phyloP scores from a whole-genome alignment of 2,113 vertebrate species.

The Crocuta crocuta region DNA sequence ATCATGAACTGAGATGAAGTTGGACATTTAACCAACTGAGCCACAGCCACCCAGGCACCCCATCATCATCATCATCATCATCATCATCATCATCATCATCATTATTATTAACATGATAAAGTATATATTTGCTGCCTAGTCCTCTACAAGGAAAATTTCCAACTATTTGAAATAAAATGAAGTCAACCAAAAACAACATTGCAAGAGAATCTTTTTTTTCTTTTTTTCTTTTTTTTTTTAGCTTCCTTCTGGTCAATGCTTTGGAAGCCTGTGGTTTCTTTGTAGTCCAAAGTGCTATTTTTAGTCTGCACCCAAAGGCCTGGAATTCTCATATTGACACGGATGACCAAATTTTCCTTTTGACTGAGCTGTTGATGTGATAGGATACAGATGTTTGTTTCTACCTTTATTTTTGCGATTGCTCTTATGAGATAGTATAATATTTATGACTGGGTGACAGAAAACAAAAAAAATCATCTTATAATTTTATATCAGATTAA shows the following conservation, averaged over 20 bases:
- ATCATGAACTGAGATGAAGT: too few species aligned
- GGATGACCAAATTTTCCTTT: conserved; percentile 38
- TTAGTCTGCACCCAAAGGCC: neutral
- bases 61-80: neutral
- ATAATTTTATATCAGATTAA: conserved; percentile 43
- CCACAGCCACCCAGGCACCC: too few species aligned
- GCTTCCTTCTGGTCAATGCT: neutral
- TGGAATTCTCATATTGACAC: conserved; percentile 26
- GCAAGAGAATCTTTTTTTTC: neutral
- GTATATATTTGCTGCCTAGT: neutral
- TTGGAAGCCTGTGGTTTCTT: conserved; percentile 59
- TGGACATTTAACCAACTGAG: too few species aligned
- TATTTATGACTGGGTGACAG: neutral
- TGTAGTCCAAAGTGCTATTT: conserved; percentile 46
- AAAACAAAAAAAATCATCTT: conserved; percentile 15
- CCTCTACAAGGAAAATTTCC: neutral
- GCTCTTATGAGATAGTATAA: conserved; percentile 30
- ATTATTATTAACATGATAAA: conserved; percentile 16
- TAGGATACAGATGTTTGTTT: conserved; percentile 20
- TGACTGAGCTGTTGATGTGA: conserved; percentile 21
- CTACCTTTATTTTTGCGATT: conserved; percentile 24
- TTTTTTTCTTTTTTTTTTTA: neutral
- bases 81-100: neutral
- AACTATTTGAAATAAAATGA: conserved; percentile 52
- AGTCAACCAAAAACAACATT: neutral